Evolutionary conservation across 2,888 invertebrate species (phyloP), one percentile per base, ranked within the genome.

Genomic region (Mamestra brassicae): DNA sequence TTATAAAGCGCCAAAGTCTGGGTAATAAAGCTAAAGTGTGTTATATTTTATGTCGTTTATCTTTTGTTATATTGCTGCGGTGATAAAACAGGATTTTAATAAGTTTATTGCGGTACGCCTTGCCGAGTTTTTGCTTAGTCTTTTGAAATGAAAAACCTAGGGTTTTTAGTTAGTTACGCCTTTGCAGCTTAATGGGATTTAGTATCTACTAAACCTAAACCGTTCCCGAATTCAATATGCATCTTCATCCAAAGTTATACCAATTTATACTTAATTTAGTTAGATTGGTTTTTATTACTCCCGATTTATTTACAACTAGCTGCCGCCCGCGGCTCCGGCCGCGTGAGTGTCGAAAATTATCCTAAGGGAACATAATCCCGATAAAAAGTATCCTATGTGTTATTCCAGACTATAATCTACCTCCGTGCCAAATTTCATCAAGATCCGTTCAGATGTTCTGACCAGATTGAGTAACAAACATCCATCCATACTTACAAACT

Each of bases 1-100:
- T 80, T 83, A 74, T 69, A 72, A 65, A 73, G 68, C 55, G 47
- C 38, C 60, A 42, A 80, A 77, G 73, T 67, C 69, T 72, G 17
- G 26, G 68, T 65, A 79, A 76, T 78, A 76, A 74, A 75, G 64
- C 50, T 61, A n/a, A 72, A 71, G 57, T 70, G 68, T 74, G 47
- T 71, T 68, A 71, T 69, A 71, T 69, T 75, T 47, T 45, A 17
- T 58, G 68, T 52, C 68, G 69, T 65, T 69, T 69, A 81, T 78
- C 64, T 81, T 81, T 81, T 68, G 45, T 81, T 76, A 81, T 76
- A 67, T 67, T 77, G 26, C 60, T n/a, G 7, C 50, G 50, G 55
- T 52, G 64, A 80, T 77, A 74, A 80, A 78, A 45, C 60, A 72
- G 57, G 76, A 72, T 58, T 69, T 79, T 7, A 52, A 52, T 26